phyloP scores from a whole-genome alignment of 2,888 invertebrate genomes.

The Metellina segmentata region DNA sequence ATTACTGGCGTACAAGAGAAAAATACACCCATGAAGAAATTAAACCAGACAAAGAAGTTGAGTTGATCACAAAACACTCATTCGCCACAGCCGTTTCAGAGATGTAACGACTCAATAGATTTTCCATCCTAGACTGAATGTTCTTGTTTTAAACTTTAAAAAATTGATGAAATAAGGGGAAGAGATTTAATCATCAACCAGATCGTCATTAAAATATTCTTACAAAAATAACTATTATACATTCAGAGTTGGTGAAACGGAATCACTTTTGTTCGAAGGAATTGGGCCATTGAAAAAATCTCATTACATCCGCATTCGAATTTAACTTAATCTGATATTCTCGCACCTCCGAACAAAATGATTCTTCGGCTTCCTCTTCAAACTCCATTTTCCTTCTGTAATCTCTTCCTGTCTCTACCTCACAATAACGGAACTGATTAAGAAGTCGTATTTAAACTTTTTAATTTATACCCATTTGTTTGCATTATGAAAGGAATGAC shows the following conservation, averaged over 20 bases:
- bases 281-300: background rate
- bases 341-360: background rate
- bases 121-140: too few species aligned
- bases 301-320: conserved; percentile 2
- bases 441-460: conserved; percentile 11
- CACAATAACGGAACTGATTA: background rate
- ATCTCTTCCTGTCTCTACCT: conserved; percentile 15
- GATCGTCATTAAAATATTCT: too few species aligned
- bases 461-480: background rate
- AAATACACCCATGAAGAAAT: too few species aligned
- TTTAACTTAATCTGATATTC: conserved; percentile 5
- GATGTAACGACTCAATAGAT: too few species aligned
- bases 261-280: background rate
- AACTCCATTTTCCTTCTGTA: conserved; percentile 8
- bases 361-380: background rate
- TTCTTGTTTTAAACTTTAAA: too few species aligned
- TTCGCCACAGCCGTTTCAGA: too few species aligned
- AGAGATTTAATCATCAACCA: too few species aligned
- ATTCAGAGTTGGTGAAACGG: background rate
- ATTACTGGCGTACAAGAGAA: too few species aligned
- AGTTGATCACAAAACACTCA: too few species aligned
- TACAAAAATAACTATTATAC: too few species aligned
- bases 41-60: too few species aligned
- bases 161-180: too few species aligned
- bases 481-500: background rate